phyloP scores from a whole-genome alignment of 2,888 invertebrate species.

The Sisyra nigra region DNA sequence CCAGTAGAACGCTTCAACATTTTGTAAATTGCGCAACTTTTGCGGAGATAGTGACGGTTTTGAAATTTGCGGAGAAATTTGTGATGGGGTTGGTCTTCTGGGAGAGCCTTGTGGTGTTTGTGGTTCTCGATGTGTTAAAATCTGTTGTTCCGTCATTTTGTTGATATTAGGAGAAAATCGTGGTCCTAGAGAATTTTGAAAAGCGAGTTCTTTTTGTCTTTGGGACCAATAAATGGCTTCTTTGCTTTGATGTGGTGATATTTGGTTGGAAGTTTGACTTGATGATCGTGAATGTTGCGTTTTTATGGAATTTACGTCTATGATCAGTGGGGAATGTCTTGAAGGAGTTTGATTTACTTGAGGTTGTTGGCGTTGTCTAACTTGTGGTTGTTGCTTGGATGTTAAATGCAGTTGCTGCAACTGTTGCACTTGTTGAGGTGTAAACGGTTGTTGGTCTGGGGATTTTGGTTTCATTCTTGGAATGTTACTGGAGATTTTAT shows the following conservation, averaged over 20 bases:
- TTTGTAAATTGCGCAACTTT: slow-evolving; percentile 37
- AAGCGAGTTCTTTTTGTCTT: slow-evolving; percentile 12
- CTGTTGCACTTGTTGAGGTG: no score
- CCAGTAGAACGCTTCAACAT: slow-evolving; percentile 52
- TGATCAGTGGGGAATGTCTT: slow-evolving; percentile 10
- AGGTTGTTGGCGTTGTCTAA: not conserved
- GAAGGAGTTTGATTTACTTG: not conserved
- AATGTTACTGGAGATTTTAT: no score
- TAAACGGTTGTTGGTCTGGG: no score
- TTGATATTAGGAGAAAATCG: not conserved
- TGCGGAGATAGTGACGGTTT: slow-evolving; percentile 22
- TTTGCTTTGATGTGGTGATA: slow-evolving; percentile 22
- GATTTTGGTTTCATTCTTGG: no score
- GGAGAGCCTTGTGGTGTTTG: slow-evolving; percentile 9
- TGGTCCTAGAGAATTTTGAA: not conserved
- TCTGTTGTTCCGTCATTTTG: not conserved
- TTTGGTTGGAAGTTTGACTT: slow-evolving; percentile 1
- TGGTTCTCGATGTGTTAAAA: not conserved
- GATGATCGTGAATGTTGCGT: no score
- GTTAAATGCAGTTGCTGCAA: no score
- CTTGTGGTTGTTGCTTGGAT: no score
- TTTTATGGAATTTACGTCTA: no score
- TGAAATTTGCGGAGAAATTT: slow-evolving; percentile 6
- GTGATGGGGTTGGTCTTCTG: slow-evolving; percentile 9
- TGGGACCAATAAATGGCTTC: slow-evolving; percentile 25